These are phyloP conservation scores for Myopa tessellatipennis DNA, from an alignment of 2,888 invertebrate genomes.

Conservation along the genomic window DNA sequence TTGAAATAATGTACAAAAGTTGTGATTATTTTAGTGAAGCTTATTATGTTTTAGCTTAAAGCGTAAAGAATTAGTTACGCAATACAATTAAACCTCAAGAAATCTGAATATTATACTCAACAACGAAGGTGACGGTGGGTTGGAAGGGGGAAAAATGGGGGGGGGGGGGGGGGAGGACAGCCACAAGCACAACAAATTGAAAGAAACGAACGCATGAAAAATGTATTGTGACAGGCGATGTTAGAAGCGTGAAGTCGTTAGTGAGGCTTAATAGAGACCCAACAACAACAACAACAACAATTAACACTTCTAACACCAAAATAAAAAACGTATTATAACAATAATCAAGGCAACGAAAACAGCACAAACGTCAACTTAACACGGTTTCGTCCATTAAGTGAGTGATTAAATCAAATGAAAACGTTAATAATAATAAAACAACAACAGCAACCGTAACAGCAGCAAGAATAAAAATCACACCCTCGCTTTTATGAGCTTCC, in stretches of 20 bases:
- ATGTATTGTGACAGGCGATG: slow-evolving; percentile 25
- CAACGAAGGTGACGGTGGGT: background rate
- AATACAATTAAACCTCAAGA: too few species aligned
- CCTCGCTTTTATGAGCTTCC: too few species aligned
- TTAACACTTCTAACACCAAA: too few species aligned
- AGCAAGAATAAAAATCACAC: too few species aligned
- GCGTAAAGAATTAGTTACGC: too few species aligned
- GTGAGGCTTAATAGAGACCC: background rate
- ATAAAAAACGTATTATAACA: slow-evolving; percentile 27
- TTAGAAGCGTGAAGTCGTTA: slow-evolving; percentile 32
- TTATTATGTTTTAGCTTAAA: background rate
- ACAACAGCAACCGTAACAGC: background rate
- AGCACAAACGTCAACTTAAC: background rate
- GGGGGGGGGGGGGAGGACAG: background rate
- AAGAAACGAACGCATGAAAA: background rate
- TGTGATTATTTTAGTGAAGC: background rate
- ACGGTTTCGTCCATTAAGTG: background rate
- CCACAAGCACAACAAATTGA: background rate
- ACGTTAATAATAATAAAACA: slow-evolving; percentile 1
- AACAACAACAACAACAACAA: too few species aligned
- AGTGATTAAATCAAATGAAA: slow-evolving; percentile 25
- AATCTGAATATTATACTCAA: too few species aligned
- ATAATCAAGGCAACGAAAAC: slow-evolving; percentile 1
- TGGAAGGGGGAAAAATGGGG: background rate
- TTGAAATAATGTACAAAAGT: background rate